Conservation (phyloP, 2,113 vertebrate species). For the Chloropsis cyanopogon region DNA sequence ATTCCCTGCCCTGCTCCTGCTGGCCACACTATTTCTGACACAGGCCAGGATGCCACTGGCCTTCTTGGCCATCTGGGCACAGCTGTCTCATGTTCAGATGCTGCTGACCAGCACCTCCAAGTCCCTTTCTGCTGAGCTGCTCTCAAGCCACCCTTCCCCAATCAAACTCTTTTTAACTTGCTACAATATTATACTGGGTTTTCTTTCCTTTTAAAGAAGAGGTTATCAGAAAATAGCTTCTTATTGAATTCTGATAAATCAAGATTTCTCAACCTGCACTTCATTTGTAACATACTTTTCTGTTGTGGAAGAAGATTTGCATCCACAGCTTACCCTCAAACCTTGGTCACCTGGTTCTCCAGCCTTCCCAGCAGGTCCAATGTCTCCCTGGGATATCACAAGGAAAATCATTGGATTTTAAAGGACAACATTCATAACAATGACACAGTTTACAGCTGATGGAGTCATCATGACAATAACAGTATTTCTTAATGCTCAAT, state of each 20-base stretch:
- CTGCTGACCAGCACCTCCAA: neutral
- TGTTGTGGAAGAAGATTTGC: neutral
- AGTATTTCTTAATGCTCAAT: neutral
- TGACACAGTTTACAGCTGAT: neutral
- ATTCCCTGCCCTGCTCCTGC: neutral
- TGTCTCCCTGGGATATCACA: conserved; percentile 77
- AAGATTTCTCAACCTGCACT: neutral
- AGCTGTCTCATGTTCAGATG: neutral
- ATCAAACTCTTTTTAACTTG: neutral
- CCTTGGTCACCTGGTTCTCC: conserved; percentile 85
- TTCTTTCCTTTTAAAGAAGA: neutral
- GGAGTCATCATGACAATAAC: neutral
- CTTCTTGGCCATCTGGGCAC: neutral
- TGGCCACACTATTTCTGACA: neutral
- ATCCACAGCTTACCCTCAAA: conserved; percentile 77
- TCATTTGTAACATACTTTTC: neutral
- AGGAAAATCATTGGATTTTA: neutral
- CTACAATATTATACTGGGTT: neutral
- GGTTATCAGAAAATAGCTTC: neutral
- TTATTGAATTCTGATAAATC: neutral
- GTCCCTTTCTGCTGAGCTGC: neutral
- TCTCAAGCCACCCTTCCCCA: neutral
- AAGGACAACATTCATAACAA: neutral
- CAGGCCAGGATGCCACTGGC: neutral
- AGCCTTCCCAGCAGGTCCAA: conserved; percentile 75